These are phyloP conservation scores for Cottoperca gobio DNA, from an alignment of 2,797 vertebrate genomes.

Conservation along the genomic window DNA sequence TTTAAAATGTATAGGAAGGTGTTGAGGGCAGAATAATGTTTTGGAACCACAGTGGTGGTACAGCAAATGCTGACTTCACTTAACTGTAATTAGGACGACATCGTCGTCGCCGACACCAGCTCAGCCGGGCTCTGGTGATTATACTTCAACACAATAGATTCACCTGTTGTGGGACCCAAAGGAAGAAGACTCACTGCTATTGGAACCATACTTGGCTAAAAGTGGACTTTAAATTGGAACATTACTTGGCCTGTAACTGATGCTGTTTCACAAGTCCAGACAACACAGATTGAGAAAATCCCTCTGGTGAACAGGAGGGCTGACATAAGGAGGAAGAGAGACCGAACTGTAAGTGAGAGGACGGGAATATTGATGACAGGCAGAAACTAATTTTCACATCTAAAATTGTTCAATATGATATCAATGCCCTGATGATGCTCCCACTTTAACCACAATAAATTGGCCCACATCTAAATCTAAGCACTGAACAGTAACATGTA, in stretches of 20 bases:
- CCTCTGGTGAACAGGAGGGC: background rate
- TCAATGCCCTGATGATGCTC: conserved; percentile 1
- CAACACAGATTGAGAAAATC: background rate
- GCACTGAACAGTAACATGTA: background rate
- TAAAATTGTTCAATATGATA: background rate
- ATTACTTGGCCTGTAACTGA: background rate
- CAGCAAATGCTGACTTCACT: no score
- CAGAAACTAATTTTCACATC: background rate
- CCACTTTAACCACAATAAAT: background rate
- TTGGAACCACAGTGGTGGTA: no score
- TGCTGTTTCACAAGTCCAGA: background rate
- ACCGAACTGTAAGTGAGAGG: background rate
- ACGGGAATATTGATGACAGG: conserved; percentile 2
- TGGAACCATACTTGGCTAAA: no score
- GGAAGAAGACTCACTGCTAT: no score
- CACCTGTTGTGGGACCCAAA: no score
- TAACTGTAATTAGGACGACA: no score
- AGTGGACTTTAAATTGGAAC: background rate
- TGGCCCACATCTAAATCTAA: background rate
- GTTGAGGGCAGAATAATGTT: no score
- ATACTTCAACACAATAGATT: no score
- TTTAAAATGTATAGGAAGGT: background rate
- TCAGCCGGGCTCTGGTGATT: no score
- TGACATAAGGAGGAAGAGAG: background rate
- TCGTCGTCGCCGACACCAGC: no score